Percentiles rank a stretch among this genome's conserved stretches.
Evolutionary conservation across 2,113 vertebrate species (phyloP).

Genomic region (Procavia capensis): DNA sequence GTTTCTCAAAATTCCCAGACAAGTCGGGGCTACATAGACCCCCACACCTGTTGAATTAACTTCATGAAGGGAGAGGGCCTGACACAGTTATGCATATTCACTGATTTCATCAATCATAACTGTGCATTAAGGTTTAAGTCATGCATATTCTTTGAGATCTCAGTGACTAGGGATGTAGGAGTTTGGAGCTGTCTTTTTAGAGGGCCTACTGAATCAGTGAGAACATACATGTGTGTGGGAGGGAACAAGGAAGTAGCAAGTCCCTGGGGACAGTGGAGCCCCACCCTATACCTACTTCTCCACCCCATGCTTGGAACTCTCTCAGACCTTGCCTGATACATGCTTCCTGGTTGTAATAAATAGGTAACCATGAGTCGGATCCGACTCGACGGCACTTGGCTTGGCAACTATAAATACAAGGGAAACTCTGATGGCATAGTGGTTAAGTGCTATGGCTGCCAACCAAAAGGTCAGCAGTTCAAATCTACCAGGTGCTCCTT

Average conservation of each 20-base stretch:
- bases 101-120: neutral
- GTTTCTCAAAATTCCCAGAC: neutral
- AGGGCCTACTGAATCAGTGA: too few species aligned
- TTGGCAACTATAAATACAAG: too few species aligned
- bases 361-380: neutral
- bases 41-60: neutral
- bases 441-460: too few species aligned
- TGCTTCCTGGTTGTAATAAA: neutral
- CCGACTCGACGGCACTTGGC: too few species aligned
- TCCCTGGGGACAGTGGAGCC: too few species aligned
- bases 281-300: neutral
- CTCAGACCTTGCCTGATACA: neutral
- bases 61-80: neutral
- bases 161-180: neutral
- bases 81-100: neutral
- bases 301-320: neutral
- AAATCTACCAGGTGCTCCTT: too few species aligned
- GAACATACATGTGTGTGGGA: too few species aligned
- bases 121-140: neutral
- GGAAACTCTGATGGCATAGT: too few species aligned
- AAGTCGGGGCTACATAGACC: neutral
- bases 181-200: too few species aligned
- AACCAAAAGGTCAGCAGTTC: too few species aligned
- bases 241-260: too few species aligned
- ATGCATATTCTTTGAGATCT: neutral